Evolutionary conservation across 1,140 invertebrate species (phyloP), one percentile per base, ranked within the genome.

Genomic region (Ips nitidus): DNA sequence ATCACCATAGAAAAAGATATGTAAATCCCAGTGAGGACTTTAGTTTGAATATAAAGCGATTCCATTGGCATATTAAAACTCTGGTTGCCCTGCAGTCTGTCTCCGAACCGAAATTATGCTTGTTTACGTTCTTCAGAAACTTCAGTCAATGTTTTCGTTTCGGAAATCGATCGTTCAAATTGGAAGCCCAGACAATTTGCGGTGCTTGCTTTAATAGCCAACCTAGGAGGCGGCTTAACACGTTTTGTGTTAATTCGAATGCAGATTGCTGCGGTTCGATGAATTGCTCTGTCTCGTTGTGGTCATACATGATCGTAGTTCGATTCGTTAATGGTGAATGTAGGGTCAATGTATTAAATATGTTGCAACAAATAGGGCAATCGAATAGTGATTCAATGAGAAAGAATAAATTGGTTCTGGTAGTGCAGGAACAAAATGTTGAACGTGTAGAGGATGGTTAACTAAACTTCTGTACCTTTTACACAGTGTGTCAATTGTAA

Each of bases 1-100:
- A 50, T 50, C 45, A 50, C 6, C 45, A 50, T 50, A 50, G 7
- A 50, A 50, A 50, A 50, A 50, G 45, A 50, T 50, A 50, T 50
- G 45, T 6, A 50, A 50, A 50, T 50, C 45, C 45, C 45, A 8
- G 45, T 1, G 22, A 50, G 45, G 45, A 50, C 45, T 50, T 50
- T 50, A 50, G 7, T 22, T 22, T 22, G 45, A 50, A 50, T 50
- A 50, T 50, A 50, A 50, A 50, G 22, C 45, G 45, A 50, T 50
- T 50, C 45, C 7, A 50, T 8, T 50, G 45, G 6, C 7, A 50
- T 50, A 50, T 50, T 50, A 50, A 50, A 50, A 50, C 45, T 50
- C 22, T 50, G 7, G 45, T 50, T 50, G 45, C 45, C 45, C 22
- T 50, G 45, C 1, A 8, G 45, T 2, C 45, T 50, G 45, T 22